These are phyloP conservation scores for Neotragus moschatus DNA, from an alignment of 2,113 vertebrate species.

Conservation along the genomic window DNA sequence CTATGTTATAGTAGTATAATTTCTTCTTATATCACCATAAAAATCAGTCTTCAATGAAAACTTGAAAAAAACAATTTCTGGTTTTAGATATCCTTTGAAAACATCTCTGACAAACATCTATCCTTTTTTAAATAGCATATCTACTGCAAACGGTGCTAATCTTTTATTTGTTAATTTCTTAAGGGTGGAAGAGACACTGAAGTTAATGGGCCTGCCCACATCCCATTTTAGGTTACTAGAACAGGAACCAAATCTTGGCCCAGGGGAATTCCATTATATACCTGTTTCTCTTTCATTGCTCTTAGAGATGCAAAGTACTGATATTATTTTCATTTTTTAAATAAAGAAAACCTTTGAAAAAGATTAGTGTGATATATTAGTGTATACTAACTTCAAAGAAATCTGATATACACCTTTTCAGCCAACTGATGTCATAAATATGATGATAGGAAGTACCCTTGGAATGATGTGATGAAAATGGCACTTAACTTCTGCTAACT, in stretches of 20 bases:
- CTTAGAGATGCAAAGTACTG: neutral
- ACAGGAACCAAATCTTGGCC: neutral
- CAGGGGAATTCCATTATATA: neutral
- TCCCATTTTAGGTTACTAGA: neutral
- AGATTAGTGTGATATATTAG: too few relatives aligned
- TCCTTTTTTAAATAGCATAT: neutral
- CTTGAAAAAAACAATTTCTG: neutral
- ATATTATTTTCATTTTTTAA: neutral
- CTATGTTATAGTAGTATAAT: neutral
- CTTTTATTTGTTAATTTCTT: neutral
- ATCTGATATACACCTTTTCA: neutral
- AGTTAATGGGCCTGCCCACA: neutral
- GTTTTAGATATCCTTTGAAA: neutral
- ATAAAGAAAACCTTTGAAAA: neutral
- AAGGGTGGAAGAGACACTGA: neutral
- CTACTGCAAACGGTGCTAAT: neutral
- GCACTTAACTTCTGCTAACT: neutral
- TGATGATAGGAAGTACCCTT: neutral
- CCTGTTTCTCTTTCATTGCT: neutral
- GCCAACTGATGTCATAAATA: neutral
- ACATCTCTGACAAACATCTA: neutral
- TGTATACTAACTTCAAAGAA: neutral
- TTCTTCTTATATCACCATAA: neutral
- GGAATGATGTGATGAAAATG: neutral
- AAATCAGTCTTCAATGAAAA: neutral